Evolutionary conservation across 2,888 invertebrate genomes (phyloP), one percentile per base, ranked within the genome.

Genomic region (Lithosia quadra): DNA sequence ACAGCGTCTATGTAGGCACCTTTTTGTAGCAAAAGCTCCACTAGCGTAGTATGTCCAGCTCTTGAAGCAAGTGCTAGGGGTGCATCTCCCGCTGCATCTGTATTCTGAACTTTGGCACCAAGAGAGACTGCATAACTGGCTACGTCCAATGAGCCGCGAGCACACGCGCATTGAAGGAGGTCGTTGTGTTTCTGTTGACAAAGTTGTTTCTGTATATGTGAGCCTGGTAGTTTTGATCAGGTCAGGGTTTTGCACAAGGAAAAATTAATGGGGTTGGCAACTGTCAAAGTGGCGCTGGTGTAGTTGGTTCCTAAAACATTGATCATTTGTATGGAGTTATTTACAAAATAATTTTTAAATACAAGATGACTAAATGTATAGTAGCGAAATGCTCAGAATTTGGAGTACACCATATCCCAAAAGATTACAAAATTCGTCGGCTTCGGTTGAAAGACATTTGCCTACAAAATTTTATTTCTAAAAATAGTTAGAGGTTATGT

Each of bases 41-140:
- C 96, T 22, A 97, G 95, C 28, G 95, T 90, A 0, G 96, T 92
- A 88, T 98, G 96, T 0, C 98, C 98, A 39, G 96, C 96, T 61
- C 96, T 95, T 0, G 98, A 96, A 0, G 98, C 98, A 71, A 97
- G 96, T 80, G 97, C 97, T 13, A 98, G 95, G 0, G 98, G 96
- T 3, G 97, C 97, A 84, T 97, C 96, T 0, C 97, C 97, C 34
- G 96, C 96, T 72, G 95, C 95, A 86, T 98, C 98, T 24, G 93
- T 91, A 11, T 96, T 96, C 76, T 97, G 96, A 53, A 97, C 91
- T 34, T 95, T 95, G 70, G 97, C 96, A 65, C 97, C 94, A 65
- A 98, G 94, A 69, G 96, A 96, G 76, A 97, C 94, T 28, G 96
- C 92, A 75, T 92, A 94, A 62, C 81, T 88, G 0, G 92, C 92